Conservation (phyloP, 2,888 invertebrate species). For the Pollenia amentaria region DNA sequence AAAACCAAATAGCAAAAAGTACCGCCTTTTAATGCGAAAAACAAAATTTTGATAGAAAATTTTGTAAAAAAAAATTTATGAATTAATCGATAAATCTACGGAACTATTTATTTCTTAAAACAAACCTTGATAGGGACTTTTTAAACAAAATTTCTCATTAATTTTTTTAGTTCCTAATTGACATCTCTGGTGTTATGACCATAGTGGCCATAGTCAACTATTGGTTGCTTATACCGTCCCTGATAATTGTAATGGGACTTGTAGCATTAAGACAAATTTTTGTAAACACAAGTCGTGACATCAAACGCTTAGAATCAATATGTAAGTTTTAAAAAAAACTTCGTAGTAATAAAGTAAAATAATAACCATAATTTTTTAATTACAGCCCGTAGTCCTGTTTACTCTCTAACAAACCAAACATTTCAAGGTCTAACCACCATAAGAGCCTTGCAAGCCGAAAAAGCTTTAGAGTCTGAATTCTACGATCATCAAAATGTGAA, state of each 20-base stretch:
- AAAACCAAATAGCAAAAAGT: no score
- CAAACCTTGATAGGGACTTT: no score
- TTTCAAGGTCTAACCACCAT: slow-evolving; percentile 92
- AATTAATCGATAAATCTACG: no score
- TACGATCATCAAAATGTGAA: slow-evolving; percentile 88
- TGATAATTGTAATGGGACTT: slow-evolving; percentile 87
- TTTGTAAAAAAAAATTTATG: no score
- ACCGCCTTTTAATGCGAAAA: no score
- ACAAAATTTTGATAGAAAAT: no score
- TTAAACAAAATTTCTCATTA: background rate
- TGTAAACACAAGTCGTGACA: slow-evolving; percentile 85
- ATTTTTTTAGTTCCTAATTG: slow-evolving; percentile 80
- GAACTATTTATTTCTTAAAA: background rate
- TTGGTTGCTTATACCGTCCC: slow-evolving; percentile 87
- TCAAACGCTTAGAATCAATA: slow-evolving; percentile 84
- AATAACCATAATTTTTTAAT: background rate
- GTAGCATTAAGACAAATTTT: slow-evolving; percentile 86
- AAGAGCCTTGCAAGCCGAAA: slow-evolving; percentile 88
- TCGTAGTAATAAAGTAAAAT: background rate
- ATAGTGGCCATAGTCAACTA: slow-evolving; percentile 88
- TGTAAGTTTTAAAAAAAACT: slow-evolving; percentile 77
- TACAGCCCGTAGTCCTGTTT: slow-evolving; percentile 91
- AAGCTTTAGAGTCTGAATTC: slow-evolving; percentile 87
- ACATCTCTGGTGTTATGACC: slow-evolving; percentile 85
- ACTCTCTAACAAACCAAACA: slow-evolving; percentile 90